phyloP scores from a whole-genome alignment of 2,797 vertebrate species.

The Simalia tracyae region DNA sequence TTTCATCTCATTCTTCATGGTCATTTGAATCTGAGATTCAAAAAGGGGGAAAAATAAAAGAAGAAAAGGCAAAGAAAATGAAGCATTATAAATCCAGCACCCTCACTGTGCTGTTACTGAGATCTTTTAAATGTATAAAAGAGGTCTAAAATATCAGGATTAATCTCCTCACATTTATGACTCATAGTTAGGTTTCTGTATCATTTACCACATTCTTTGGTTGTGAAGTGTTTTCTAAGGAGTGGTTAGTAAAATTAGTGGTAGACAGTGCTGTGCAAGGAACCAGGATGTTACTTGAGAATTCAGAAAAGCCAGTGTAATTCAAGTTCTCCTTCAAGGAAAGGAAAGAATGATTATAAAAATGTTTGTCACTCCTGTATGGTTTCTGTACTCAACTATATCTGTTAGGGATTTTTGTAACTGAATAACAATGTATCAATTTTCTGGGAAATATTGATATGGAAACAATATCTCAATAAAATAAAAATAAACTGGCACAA shows the following conservation, averaged over 20 bases:
- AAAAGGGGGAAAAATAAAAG: background rate
- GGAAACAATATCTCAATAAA: background rate
- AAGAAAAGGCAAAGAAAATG: background rate
- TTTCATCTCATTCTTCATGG: background rate
- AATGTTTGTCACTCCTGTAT: background rate
- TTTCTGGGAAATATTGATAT: background rate
- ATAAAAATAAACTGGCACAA: background rate
- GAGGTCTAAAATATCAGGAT: conserved; percentile 38
- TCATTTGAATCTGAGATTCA: conserved; percentile 16
- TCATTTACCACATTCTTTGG: conserved; percentile 4
- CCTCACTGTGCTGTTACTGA: conserved; percentile 28
- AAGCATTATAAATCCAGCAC: conserved; percentile 37
- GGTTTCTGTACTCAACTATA: background rate
- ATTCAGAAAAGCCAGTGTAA: conserved; percentile 61
- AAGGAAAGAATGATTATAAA: conserved; percentile 62
- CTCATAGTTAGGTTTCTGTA: conserved; percentile 26
- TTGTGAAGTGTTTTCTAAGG: conserved; percentile 20
- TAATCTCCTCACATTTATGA: conserved; percentile 21
- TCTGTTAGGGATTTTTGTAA: background rate
- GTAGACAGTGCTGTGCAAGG: conserved; percentile 32
- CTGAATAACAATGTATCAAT: background rate
- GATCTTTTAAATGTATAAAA: conserved; percentile 17
- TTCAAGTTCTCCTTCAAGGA: conserved; percentile 68
- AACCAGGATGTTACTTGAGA: conserved; percentile 55
- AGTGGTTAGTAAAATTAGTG: conserved; percentile 32